These are phyloP conservation scores for Paracentrotus lividus DNA, from an alignment of 53 echinoderm and acorn worm genomes.

Conservation along the genomic window DNA sequence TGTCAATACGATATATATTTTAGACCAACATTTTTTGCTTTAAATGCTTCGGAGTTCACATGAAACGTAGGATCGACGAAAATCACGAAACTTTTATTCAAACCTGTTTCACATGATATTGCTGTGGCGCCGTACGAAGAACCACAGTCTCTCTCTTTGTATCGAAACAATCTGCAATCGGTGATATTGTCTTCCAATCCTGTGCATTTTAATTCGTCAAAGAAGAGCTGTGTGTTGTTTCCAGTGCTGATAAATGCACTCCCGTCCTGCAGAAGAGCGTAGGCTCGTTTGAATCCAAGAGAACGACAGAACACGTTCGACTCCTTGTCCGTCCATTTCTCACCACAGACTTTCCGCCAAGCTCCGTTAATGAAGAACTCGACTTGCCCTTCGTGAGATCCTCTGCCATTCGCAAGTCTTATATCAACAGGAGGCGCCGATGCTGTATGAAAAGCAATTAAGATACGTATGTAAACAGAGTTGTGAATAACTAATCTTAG, in stretches of 20 bases:
- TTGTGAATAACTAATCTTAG: too few relatives aligned
- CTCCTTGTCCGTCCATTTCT: background rate
- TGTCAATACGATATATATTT: too few relatives aligned
- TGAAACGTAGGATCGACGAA: too few relatives aligned
- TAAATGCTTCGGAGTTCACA: too few relatives aligned
- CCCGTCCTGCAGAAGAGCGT: slow-evolving; percentile 27
- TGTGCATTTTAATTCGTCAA: background rate
- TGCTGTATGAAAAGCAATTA: background rate
- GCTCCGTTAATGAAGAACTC: background rate
- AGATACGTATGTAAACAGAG: too few relatives aligned
- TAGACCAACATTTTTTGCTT: too few relatives aligned
- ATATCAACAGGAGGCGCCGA: background rate
- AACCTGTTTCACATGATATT: slow-evolving; percentile 52
- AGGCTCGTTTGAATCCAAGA: slow-evolving; percentile 21
- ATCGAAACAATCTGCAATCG: slow-evolving; percentile 25
- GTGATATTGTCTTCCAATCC: slow-evolving; percentile 10
- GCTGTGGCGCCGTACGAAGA: slow-evolving; percentile 2
- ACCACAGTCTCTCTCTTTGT: background rate
- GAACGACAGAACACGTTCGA: slow-evolving; percentile 23
- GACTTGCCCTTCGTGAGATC: slow-evolving; percentile 8
- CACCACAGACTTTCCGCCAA: slow-evolving; percentile 38
- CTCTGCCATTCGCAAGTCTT: background rate
- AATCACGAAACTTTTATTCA: background rate
- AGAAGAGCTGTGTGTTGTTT: background rate
- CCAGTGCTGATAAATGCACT: background rate